phyloP scores from a whole-genome alignment of 2,888 invertebrate genomes.

The Coelinius sp. region DNA sequence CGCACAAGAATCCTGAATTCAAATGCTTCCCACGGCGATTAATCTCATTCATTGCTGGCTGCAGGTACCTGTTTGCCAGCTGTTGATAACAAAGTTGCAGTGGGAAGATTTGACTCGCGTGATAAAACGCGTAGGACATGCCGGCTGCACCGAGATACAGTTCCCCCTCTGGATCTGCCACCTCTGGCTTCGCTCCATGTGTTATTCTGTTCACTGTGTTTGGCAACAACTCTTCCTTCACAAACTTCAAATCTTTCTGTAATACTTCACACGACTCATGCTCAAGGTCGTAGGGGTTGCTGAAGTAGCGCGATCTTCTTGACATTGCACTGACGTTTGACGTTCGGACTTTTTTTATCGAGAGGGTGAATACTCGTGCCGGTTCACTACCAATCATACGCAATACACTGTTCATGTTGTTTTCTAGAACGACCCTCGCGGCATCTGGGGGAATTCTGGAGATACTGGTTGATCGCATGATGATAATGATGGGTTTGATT shows the following conservation, averaged over 20 bases:
- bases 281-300: slow-evolving; percentile 36
- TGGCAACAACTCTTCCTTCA: slow-evolving; percentile 40
- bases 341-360: too few species aligned
- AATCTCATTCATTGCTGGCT: slow-evolving; percentile 42
- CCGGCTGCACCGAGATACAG: slow-evolving; percentile 53
- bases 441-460: not conserved
- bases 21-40: slow-evolving; percentile 32
- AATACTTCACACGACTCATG: slow-evolving; percentile 2
- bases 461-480: not conserved
- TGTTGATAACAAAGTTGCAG: slow-evolving; percentile 37
- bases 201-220: slow-evolving; percentile 59
- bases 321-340: not conserved
- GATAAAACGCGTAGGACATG: slow-evolving; percentile 50
- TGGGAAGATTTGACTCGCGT: slow-evolving; percentile 40
- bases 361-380: not conserved
- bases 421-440: not conserved
- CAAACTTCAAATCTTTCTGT: slow-evolving; percentile 30
- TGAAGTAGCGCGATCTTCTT: slow-evolving; percentile 42
- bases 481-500: not conserved
- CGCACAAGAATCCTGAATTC: slow-evolving; percentile 46
- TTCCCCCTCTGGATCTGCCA: slow-evolving; percentile 73
- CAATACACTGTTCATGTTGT: not conserved
- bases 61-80: slow-evolving; percentile 46
- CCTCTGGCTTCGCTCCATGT: slow-evolving; percentile 65
- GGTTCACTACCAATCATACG: not conserved